phyloP scores from a whole-genome alignment of 2,888 invertebrate species.

The Corythucha ciliata region DNA sequence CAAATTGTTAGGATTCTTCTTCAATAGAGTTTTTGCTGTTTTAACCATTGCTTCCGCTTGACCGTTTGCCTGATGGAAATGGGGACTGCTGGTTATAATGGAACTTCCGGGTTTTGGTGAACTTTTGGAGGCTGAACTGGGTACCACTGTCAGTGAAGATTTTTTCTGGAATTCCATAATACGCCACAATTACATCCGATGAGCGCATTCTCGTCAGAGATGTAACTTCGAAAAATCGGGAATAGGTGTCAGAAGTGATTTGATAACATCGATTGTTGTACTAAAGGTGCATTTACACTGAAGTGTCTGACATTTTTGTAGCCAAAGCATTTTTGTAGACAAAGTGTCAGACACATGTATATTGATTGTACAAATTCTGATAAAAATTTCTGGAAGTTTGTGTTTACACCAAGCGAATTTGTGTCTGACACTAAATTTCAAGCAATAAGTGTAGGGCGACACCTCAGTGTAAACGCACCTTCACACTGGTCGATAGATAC shows the following conservation, averaged over 20 bases:
- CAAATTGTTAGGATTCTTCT: slow-evolving; percentile 2
- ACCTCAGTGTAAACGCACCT: too few relatives aligned
- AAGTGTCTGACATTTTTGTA: too few relatives aligned
- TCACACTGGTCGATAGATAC: slow-evolving; percentile 15
- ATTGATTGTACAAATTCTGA: too few relatives aligned
- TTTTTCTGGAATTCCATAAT: slow-evolving; percentile 9
- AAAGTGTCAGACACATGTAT: too few relatives aligned
- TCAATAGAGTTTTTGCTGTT: slow-evolving; percentile 7
- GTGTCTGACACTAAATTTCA: too few relatives aligned
- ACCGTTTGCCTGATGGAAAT: slow-evolving; percentile 8
- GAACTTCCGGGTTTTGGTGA: slow-evolving; percentile 11
- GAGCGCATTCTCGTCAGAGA: slow-evolving; percentile 8
- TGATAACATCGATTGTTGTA: slow-evolving; percentile 10
- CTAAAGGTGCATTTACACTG: too few relatives aligned
- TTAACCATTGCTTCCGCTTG: slow-evolving; percentile 10
- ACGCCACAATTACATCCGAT: slow-evolving; percentile 6
- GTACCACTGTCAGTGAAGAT: slow-evolving; percentile 14
- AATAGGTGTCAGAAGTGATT: slow-evolving; percentile 11
- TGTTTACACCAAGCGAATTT: too few relatives aligned
- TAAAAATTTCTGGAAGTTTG: too few relatives aligned
- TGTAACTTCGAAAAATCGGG: slow-evolving; percentile 15
- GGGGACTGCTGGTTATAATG: slow-evolving; percentile 7
- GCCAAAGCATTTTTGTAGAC: too few relatives aligned
- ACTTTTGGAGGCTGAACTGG: slow-evolving; percentile 5
- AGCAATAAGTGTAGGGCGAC: too few relatives aligned